phyloP scores from a whole-genome alignment of 2,113 vertebrate genomes.

The Riparia riparia region DNA sequence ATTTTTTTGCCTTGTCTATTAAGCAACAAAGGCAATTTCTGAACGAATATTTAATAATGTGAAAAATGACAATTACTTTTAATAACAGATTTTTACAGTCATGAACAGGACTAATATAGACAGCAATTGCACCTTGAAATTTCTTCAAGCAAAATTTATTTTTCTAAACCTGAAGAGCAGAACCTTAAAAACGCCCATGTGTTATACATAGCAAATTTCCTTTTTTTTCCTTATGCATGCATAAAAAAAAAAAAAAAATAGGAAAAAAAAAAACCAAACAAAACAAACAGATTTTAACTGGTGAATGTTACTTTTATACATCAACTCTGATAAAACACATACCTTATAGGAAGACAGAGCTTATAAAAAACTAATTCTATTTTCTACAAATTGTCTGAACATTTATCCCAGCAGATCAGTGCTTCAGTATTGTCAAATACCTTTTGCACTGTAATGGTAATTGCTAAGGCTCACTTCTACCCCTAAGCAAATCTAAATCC shows the following conservation, averaged over 20 bases:
- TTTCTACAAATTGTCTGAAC: neutral
- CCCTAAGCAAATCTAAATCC: neutral
- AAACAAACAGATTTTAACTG: neutral
- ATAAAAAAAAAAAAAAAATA: neutral
- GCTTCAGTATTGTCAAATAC: neutral
- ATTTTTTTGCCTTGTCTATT: neutral
- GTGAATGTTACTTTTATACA: neutral
- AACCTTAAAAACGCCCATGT: neutral
- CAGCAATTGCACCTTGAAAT: neutral
- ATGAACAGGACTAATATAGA: neutral
- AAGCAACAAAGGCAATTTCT: neutral
- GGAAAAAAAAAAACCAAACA: neutral
- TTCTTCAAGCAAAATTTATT: neutral
- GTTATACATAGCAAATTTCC: neutral
- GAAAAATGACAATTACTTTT: neutral
- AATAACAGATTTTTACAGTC: neutral
- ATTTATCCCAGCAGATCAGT: neutral
- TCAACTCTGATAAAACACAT: neutral
- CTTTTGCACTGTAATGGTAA: neutral
- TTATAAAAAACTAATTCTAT: neutral
- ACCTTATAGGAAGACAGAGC: neutral
- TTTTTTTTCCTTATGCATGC: neutral
- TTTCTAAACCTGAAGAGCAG: neutral
- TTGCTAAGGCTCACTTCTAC: slow-evolving; percentile 3
- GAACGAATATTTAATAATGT: neutral